Evolutionary conservation across 2,888 invertebrate genomes (phyloP), one percentile per base, ranked within the genome.

Genomic region (Pelosia muscerda): DNA sequence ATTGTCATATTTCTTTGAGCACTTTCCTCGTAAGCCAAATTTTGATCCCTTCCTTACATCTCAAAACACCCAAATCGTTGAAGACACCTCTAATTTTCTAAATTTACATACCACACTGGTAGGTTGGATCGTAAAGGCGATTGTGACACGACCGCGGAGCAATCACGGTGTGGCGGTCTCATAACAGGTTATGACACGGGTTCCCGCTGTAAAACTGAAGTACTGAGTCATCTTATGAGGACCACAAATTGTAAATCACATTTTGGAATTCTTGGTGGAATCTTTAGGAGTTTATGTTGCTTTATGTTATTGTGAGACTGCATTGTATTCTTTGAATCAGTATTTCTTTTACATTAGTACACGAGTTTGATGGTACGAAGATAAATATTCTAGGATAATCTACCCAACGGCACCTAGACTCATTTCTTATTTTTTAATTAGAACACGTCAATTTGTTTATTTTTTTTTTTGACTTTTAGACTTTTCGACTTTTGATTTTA

Each of bases 51-150:
- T 26, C 26, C 65, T 58, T 55, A 28, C n/a, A 42, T 56, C 55
- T 66, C 53, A 56, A 60, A 68, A 69, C 69, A 71, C 73, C 66
- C 67, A 28, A 59, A 38, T 69, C 38, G 59, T 56, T 71, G 62
- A 26, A 68, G 69, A 76, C 64, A 71, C 60, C 61, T 73, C 61
- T 75, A 70, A 79, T 70, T 77, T 61, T 58, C 62, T 70, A 65
- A 58, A 79, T 77, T 77, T 78, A 75, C 79, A 70, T 77, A 70
- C 75, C 70, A 57, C 71, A 49, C 54, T 60, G 38, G 65, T 68
- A 76, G 75, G 69, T 61, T 63, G 57, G 34, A 56, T 79, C 78
- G 75, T 78, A 79, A 78, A 78, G 70, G 53, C 71, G 73, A 69
- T 78, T 73, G 79, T 75, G 66, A 78, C 62, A 63, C 54, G 54